These are phyloP conservation scores for Crocallis elinguaria DNA, from an alignment of 2,888 invertebrate species.

Conservation along the genomic window DNA sequence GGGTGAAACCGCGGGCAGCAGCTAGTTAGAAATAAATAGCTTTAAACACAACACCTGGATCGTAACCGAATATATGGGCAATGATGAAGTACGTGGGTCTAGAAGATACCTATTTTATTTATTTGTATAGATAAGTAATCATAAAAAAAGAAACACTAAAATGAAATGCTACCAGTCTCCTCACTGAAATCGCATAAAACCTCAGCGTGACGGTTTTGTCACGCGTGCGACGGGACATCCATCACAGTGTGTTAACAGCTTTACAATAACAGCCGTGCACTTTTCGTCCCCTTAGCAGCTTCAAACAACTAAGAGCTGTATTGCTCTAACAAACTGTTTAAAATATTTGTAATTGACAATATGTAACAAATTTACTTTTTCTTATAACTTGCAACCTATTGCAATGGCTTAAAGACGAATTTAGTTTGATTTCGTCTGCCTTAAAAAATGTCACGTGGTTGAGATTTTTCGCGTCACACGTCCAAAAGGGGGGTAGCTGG, in stretches of 20 bases:
- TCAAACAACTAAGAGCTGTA: constrained; percentile 24
- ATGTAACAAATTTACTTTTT: constrained; percentile 50
- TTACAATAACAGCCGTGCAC: constrained; percentile 38
- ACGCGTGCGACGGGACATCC: constrained; percentile 74
- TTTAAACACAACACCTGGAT: too few species aligned
- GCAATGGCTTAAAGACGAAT: constrained; percentile 12
- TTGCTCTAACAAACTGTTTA: constrained; percentile 19
- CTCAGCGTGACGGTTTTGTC: constrained; percentile 72
- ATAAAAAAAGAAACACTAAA: neutral
- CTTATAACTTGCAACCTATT: constrained; percentile 11
- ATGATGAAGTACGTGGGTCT: too few species aligned
- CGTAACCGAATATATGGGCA: too few species aligned
- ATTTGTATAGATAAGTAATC: too few species aligned
- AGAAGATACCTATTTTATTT: too few species aligned
- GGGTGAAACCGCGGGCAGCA: too few species aligned
- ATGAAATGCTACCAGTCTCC: neutral
- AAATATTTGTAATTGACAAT: constrained; percentile 39
- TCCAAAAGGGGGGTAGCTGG: constrained; percentile 66
- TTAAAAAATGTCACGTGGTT: constrained; percentile 41
- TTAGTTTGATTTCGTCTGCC: constrained; percentile 22
- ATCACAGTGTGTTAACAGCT: constrained; percentile 72
- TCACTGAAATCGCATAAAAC: constrained; percentile 65
- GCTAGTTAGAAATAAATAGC: too few species aligned
- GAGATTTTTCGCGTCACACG: constrained; percentile 68
- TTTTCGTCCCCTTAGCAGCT: constrained; percentile 33